A percentile compares a stretch with the other conserved stretches of the same genome.
These are phyloP conservation scores for Lepisosteus oculatus DNA, from an alignment of 2,113 vertebrate genomes.

Conservation along the genomic window DNA sequence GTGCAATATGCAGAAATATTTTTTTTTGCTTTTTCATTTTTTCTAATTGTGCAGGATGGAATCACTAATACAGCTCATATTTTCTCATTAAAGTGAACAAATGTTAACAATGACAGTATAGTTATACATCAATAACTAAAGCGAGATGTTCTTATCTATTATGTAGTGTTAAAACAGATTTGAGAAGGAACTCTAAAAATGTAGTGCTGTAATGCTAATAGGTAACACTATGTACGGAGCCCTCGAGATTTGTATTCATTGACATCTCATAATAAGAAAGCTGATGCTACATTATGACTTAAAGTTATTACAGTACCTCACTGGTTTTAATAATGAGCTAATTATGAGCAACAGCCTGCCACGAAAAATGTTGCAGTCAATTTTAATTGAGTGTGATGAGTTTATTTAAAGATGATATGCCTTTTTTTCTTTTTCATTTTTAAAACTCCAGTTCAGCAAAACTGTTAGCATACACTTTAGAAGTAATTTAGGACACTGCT, in stretches of 20 bases:
- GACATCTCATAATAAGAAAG: slow-evolving; percentile 29
- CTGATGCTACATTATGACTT: slow-evolving; percentile 34
- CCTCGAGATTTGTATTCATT: slow-evolving; percentile 28
- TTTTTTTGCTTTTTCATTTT: no score
- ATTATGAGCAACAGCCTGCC: slow-evolving; percentile 41
- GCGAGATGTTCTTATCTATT: no score
- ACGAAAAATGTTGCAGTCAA: slow-evolving; percentile 28
- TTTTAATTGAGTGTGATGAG: slow-evolving; percentile 52
- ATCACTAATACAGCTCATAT: no score
- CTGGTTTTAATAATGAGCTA: slow-evolving; percentile 47
- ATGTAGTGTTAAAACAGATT: no score
- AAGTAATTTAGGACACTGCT: slow-evolving; percentile 57
- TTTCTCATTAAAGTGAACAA: no score
- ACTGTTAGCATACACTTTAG: slow-evolving; percentile 21
- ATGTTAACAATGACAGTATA: no score
- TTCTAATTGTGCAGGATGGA: no score
- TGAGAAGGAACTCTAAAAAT: no score
- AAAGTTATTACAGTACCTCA: slow-evolving; percentile 29
- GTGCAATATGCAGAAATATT: no score
- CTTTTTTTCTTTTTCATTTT: slow-evolving; percentile 32
- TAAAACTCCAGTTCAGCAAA: slow-evolving; percentile 44
- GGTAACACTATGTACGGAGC: slow-evolving; percentile 12
- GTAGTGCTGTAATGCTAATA: slow-evolving; percentile 17
- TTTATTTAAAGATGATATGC: slow-evolving; percentile 43
- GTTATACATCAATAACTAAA: no score